phyloP scores from a whole-genome alignment of 2,888 invertebrate species.

The Drosophila kanekoi region DNA sequence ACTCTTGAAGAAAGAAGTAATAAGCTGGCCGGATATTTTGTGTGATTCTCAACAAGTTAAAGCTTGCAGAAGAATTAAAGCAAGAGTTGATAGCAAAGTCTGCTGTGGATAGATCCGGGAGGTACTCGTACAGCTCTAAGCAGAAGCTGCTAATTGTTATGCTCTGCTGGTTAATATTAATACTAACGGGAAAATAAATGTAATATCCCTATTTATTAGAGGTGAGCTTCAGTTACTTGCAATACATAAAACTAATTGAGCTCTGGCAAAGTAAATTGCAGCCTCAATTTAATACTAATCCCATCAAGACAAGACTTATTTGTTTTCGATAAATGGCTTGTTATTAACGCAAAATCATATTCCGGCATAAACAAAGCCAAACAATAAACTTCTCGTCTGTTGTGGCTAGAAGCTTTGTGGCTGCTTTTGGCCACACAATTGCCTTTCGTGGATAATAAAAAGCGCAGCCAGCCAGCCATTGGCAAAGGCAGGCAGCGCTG shows the following conservation, averaged over 20 bases:
- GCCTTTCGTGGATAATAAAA: constrained; percentile 71
- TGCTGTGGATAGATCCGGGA: too few relatives aligned
- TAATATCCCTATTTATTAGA: too few relatives aligned
- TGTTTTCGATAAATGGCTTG: constrained; percentile 46
- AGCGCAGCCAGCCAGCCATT: constrained; percentile 9
- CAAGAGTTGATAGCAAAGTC: too few relatives aligned
- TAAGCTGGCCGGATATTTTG: too few relatives aligned
- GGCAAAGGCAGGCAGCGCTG: constrained; percentile 17
- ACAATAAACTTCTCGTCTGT: constrained; percentile 37
- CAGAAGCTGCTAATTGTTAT: too few relatives aligned
- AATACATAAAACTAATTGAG: background rate
- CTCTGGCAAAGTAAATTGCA: background rate
- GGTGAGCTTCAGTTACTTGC: background rate
- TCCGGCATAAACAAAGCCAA: constrained; percentile 44
- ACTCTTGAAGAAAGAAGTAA: background rate
- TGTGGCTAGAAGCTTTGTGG: constrained; percentile 44
- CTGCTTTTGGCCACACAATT: constrained; percentile 58
- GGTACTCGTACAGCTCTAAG: too few relatives aligned
- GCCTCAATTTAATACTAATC: constrained; percentile 7
- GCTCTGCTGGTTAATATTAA: background rate
- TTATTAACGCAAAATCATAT: constrained; percentile 56
- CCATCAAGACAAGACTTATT: constrained; percentile 23
- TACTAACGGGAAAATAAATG: background rate
- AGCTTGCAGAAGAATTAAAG: too few relatives aligned
- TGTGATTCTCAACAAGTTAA: too few relatives aligned